Base-by-base conservation (phyloP, 1,140 invertebrate genomes). In the Eupeodes corollae region DNA sequence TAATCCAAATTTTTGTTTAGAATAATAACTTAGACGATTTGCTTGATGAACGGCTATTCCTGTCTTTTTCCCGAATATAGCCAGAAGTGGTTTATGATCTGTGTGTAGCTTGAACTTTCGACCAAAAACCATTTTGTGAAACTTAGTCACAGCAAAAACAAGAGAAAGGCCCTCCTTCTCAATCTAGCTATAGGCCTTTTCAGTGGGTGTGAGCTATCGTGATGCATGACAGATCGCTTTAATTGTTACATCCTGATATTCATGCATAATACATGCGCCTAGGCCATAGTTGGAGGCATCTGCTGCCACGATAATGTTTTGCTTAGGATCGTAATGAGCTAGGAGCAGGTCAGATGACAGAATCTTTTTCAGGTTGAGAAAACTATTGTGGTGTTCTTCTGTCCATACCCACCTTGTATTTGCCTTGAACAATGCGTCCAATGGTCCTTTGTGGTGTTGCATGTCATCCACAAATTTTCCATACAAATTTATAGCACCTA, bases 91-190 rank as follows among this genome's bases (percentile, higher is more conserved):
- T n/a, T n/a, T n/a, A n/a, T n/a, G n/a, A 38, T 45, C 48, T 31
- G 34, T 44, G 12, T 57, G 44, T 14, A 70, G 39, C 19, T 50
- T 57, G 48, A 72, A 67, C 43, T 52, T 46, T 26, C 46, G 50
- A n/a, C 69, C 70, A 49, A 45, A 52, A 15, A 52, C 51, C 59
- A 60, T 68, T 43, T 62, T 50, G 48, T 60, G 56, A 56, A 70
- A 71, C 41, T 54, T 51, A n/a, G n/a, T n/a, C n/a, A n/a, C n/a
- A n/a, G n/a, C n/a, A n/a, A n/a, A n/a, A n/a, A n/a, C n/a, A n/a
- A n/a, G n/a, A n/a, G n/a, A n/a, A n/a, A n/a, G n/a, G n/a, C n/a
- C n/a, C n/a, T n/a, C n/a, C n/a, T n/a, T n/a, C n/a, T n/a, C n/a
- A n/a, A n/a, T n/a, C n/a, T n/a, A n/a, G n/a, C n/a, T n/a, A n/a